phyloP scores from a whole-genome alignment of 2,113 vertebrate genomes.

The Macroglossus sobrinus region DNA sequence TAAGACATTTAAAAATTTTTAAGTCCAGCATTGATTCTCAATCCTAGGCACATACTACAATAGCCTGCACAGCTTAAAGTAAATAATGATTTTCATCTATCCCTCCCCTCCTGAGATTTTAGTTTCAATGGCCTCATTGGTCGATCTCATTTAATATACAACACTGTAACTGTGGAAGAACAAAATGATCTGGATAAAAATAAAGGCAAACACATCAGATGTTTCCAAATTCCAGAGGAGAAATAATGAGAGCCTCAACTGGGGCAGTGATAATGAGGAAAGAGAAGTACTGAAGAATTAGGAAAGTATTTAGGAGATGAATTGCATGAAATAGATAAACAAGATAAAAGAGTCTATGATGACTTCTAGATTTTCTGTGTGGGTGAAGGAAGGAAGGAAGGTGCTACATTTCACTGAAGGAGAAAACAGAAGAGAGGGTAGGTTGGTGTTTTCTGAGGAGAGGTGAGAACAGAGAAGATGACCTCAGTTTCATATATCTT shows the following conservation, averaged over 20 bases:
- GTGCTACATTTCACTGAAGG: background rate
- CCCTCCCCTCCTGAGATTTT: background rate
- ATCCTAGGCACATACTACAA: background rate
- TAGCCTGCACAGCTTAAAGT: background rate
- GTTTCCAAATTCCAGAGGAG: background rate
- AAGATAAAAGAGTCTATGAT: background rate
- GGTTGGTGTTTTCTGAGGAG: background rate
- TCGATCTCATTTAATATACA: background rate
- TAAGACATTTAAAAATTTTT: background rate
- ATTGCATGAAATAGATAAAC: background rate
- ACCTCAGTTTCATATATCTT: background rate
- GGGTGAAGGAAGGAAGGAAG: background rate
- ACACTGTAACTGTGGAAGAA: background rate
- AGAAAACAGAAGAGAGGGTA: background rate
- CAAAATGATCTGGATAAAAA: background rate
- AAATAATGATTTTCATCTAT: background rate
- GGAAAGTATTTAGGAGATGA: background rate
- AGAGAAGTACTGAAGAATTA: background rate
- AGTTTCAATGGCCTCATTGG: background rate
- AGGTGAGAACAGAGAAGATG: background rate
- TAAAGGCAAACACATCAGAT: background rate
- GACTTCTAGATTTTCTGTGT: background rate
- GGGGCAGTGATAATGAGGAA: background rate
- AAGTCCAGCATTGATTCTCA: background rate
- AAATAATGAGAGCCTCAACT: background rate